phyloP scores from a whole-genome alignment of 2,888 invertebrate genomes.

The Nephrotoma guestfalica region DNA sequence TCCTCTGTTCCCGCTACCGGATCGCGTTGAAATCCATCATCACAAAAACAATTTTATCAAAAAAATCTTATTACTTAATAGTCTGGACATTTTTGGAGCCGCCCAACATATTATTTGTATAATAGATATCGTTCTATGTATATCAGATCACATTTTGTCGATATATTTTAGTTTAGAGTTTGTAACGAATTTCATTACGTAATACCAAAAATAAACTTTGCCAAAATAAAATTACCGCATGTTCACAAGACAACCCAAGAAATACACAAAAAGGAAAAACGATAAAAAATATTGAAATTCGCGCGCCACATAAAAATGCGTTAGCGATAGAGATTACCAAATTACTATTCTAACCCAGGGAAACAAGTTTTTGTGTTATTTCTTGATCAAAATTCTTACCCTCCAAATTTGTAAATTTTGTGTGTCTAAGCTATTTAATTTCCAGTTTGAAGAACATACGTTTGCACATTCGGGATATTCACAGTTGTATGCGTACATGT shows the following conservation, averaged over 20 bases:
- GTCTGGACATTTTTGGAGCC: not conserved
- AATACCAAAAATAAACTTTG: not conserved
- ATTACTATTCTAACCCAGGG: not conserved
- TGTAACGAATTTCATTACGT: not conserved
- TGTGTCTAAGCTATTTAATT: not conserved
- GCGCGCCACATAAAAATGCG: not conserved
- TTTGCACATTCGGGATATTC: not conserved
- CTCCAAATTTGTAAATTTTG: not conserved
- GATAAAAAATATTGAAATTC: not conserved
- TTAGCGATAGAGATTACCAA: not conserved
- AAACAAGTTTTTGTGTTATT: not conserved
- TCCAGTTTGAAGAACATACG: not conserved
- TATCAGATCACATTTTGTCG: not conserved
- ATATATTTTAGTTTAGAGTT: not conserved
- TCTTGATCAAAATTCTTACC: not conserved
- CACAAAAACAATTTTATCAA: too few relatives aligned
- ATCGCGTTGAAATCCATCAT: too few relatives aligned
- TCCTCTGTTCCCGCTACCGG: too few relatives aligned
- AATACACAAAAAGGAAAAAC: not conserved
- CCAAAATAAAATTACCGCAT: not conserved
- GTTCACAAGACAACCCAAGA: not conserved
- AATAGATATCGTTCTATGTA: not conserved
- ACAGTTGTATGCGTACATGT: not conserved
- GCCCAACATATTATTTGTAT: not conserved
- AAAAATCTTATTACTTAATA: too few relatives aligned